phyloP scores from a whole-genome alignment of 2,797 vertebrate genomes.

The Mormyrus proboscirostris region DNA sequence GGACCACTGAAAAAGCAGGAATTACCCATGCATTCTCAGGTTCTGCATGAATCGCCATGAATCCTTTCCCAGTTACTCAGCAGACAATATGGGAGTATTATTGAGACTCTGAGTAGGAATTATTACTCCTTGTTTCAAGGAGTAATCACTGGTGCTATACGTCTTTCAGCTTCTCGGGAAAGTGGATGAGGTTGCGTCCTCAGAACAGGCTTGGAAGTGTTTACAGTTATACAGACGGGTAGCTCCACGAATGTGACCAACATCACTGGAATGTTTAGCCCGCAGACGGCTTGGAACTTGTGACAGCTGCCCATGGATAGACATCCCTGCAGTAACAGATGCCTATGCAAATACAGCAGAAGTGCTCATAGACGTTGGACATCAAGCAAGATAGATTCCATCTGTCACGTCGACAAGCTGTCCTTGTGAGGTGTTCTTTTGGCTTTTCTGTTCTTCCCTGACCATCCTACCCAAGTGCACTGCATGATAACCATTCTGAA shows the following conservation, averaged over 20 bases:
- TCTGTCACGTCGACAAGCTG: not conserved
- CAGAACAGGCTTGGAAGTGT: not conserved
- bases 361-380: not conserved
- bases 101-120: not conserved
- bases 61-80: not conserved
- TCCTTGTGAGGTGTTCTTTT: not conserved
- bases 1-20: not conserved
- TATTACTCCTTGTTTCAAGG: not conserved
- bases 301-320: not conserved
- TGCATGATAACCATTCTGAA: not conserved
- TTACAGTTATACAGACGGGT: not conserved
- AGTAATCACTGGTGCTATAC: not conserved
- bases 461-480: not conserved
- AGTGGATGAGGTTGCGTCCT: not conserved
- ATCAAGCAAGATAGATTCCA: not conserved
- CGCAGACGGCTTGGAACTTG: not conserved
- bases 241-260: not conserved
- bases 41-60: not conserved
- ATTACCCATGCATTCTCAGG: not conserved
- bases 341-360: not conserved
- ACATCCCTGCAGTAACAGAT: not conserved
- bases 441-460: not conserved
- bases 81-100: not conserved
- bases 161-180: not conserved
- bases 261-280: not conserved